A percentile compares a stretch with the other conserved stretches of the same genome.
These are phyloP conservation scores for Rousettus madagascariensis DNA, from an alignment of 2,797 vertebrate genomes.

Conservation along the genomic window DNA sequence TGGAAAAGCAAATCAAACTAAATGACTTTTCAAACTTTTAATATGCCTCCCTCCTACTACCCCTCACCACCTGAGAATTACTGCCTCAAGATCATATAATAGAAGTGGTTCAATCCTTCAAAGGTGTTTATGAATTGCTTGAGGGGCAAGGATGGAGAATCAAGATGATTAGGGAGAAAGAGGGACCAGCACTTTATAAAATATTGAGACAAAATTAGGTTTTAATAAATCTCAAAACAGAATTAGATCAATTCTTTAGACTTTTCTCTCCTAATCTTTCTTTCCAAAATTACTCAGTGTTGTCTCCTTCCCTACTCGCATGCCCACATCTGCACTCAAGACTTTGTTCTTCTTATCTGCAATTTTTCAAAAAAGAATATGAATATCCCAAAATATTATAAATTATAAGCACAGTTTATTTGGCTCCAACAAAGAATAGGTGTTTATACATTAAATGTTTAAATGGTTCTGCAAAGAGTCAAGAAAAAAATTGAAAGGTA, in stretches of 20 bases:
- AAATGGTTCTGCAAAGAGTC: constrained; percentile 16
- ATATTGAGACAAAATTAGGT: not conserved
- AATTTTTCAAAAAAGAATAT: not conserved
- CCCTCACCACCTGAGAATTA: not conserved
- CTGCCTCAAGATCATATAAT: not conserved
- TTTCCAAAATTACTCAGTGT: constrained; percentile 4
- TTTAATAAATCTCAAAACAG: constrained; percentile 50
- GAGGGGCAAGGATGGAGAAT: not conserved
- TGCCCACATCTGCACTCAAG: not conserved
- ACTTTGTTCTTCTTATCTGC: not conserved
- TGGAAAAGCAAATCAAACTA: not conserved
- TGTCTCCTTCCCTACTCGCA: not conserved
- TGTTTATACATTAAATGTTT: constrained; percentile 20
- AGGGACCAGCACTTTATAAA: not conserved
- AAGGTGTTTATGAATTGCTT: not conserved
- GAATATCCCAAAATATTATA: not conserved
- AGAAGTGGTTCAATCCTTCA: not conserved
- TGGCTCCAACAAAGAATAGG: not conserved
- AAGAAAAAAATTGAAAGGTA: constrained; percentile 20
- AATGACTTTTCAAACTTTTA: constrained; percentile 17
- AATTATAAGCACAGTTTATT: constrained; percentile 15
- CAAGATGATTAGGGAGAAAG: not conserved
- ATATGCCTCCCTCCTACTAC: not conserved
- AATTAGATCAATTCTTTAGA: not conserved
- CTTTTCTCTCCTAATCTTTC: not conserved